Percentiles rank a stretch among this genome's conserved stretches.
Evolutionary conservation across 2,113 vertebrate genomes (phyloP).

Genomic region (Stictonetta naevosa): DNA sequence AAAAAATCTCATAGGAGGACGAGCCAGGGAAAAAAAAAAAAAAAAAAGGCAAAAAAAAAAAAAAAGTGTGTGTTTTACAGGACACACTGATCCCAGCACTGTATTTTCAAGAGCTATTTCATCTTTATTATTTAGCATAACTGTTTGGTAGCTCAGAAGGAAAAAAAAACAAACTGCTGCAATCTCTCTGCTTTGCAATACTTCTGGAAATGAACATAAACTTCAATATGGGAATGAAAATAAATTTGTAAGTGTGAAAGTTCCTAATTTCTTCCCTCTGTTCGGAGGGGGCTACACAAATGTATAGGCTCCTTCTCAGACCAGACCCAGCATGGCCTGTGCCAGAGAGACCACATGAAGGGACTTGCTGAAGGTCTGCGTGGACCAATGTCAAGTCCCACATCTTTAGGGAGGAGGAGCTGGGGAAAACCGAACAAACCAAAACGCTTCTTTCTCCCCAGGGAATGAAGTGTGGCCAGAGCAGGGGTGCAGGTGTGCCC

Average conservation of each 20-base stretch:
- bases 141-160: background rate
- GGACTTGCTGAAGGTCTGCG: background rate
- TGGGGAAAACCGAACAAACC: background rate
- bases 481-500: fast-evolving
- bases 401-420: background rate
- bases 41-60: background rate
- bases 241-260: background rate
- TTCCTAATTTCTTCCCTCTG: background rate
- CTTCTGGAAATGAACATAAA: background rate
- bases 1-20: background rate
- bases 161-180: background rate
- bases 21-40: background rate
- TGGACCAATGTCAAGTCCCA: background rate
- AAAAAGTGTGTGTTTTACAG: background rate
- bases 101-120: fast-evolving
- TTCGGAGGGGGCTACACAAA: background rate
- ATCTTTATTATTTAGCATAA: background rate
- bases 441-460: background rate
- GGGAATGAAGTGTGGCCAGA: background rate
- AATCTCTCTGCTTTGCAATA: background rate
- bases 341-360: fast-evolving
- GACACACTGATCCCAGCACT: fast-evolving
- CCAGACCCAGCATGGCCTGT: fast-evolving
- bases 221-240: background rate
- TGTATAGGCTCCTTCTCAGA: background rate